Evolutionary conservation across 2,113 vertebrate genomes (phyloP), one percentile per base, ranked within the genome.

Genomic region (Engraulis encrasicolus): DNA sequence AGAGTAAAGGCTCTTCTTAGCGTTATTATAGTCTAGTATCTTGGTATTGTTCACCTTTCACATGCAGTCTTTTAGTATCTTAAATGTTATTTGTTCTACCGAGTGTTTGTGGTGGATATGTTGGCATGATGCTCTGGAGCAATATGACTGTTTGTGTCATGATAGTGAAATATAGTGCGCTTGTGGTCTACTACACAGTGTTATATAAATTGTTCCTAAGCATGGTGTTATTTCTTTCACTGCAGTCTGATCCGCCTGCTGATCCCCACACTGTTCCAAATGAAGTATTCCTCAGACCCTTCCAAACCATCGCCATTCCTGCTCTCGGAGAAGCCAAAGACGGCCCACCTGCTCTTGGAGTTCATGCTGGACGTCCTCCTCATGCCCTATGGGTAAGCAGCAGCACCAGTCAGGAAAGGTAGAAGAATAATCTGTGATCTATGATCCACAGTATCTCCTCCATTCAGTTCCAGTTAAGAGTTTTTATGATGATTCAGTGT

Each of bases 351-450:
- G 89, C 96, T 99, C 89, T 94, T 98, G 92, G 98, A 99, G 94
- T 99, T 99, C 87, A 99, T 99, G 98, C 94, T 99, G 82, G 98
- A 99, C 89, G 97, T 99, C 88, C 96, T 99, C 86, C 95, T 99
- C 88, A 99, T 99, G 98, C 98, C 98, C 94, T 99, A 99, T 66
- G 98, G 98, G 98, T 99, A 91, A n/a, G n/a, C n/a, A n/a, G n/a
- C n/a, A 92, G 96, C 89, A 79, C 85, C n/a, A 9, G 11, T 23
- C 54, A 20, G 50, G 50, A 54, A 54, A 20, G 17, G 12, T 19
- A 20, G 6, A 20, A 20, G 18, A 54, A n/a, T 20, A 20, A 20
- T 54, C 50, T 19, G 17, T 52, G 50, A 52, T 52, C 2, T 19
- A 15, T 52, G 12, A 52, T 19, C 15, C 50, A 14, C 1, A 19